Percentiles rank a stretch among this genome's conserved stretches.
phyloP scores from a whole-genome alignment of 2,797 vertebrate genomes.

The Coendou prehensilis region DNA sequence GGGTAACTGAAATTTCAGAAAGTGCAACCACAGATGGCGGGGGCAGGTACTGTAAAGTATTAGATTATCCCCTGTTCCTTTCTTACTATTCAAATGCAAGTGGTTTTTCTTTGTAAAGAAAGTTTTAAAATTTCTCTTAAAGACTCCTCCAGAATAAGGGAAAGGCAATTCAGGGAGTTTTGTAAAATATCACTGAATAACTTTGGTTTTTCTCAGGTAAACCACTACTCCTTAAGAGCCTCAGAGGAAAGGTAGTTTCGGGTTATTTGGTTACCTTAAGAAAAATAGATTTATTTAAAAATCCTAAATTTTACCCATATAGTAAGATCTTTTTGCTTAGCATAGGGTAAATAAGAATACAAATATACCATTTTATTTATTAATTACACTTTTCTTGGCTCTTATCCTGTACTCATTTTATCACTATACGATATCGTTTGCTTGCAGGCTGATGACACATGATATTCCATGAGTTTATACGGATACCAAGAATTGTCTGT shows the following conservation, averaged over 20 bases:
- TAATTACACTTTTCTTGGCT: neutral
- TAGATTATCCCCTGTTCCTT: neutral
- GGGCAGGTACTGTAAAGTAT: neutral
- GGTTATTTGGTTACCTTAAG: neutral
- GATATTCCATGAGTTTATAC: neutral
- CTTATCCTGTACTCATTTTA: neutral
- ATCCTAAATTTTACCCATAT: neutral
- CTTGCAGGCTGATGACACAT: neutral
- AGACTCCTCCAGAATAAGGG: neutral
- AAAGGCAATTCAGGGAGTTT: slow-evolving; percentile 2
- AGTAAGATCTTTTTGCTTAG: slow-evolving; percentile 16
- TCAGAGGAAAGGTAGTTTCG: slow-evolving; percentile 19
- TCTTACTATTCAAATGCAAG: slow-evolving; percentile 25
- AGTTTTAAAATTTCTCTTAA: neutral
- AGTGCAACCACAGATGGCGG: neutral
- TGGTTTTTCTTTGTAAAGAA: neutral
- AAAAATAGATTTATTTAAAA: neutral
- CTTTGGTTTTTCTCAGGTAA: neutral
- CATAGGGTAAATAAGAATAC: neutral
- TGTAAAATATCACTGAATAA: neutral
- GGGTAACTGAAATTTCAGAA: neutral
- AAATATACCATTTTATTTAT: neutral
- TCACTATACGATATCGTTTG: neutral
- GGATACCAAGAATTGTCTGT: neutral
- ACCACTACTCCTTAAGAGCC: neutral